These are phyloP conservation scores for Microtus oregoni DNA, from an alignment of 2,113 vertebrate species.

Conservation along the genomic window DNA sequence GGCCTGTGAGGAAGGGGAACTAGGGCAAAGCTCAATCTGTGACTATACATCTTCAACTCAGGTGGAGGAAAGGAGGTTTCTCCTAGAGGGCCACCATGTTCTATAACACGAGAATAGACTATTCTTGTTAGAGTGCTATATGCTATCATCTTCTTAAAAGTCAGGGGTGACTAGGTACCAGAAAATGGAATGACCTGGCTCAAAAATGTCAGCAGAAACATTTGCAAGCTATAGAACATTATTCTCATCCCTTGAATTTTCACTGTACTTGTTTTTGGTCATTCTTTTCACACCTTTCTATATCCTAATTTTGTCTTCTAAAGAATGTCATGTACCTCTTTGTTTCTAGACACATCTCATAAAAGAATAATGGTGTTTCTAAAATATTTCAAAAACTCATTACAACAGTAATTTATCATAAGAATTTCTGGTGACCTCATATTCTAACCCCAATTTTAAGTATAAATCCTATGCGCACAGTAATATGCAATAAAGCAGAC, in stretches of 20 bases:
- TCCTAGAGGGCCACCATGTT: not conserved
- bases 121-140: not conserved
- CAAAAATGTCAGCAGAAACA: not conserved
- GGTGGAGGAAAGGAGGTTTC: not conserved
- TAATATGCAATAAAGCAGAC: not conserved
- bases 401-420: not conserved
- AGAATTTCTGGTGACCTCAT: constrained; percentile 4
- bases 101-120: not conserved
- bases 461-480: not conserved
- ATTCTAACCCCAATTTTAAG: constrained; percentile 26
- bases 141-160: not conserved
- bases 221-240: not conserved
- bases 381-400: constrained; percentile 38
- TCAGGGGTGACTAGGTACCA: not conserved
- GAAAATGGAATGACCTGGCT: not conserved
- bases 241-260: not conserved
- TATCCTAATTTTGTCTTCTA: not conserved
- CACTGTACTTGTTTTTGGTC: not conserved
- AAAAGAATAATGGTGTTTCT: constrained; percentile 37
- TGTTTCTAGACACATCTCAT: not conserved
- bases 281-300: not conserved
- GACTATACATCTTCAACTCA: not conserved
- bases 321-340: not conserved
- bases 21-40: not conserved
- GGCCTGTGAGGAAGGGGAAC: not conserved